Base-by-base conservation (phyloP, 2,888 invertebrate species). In the Agrypnus murinus region DNA sequence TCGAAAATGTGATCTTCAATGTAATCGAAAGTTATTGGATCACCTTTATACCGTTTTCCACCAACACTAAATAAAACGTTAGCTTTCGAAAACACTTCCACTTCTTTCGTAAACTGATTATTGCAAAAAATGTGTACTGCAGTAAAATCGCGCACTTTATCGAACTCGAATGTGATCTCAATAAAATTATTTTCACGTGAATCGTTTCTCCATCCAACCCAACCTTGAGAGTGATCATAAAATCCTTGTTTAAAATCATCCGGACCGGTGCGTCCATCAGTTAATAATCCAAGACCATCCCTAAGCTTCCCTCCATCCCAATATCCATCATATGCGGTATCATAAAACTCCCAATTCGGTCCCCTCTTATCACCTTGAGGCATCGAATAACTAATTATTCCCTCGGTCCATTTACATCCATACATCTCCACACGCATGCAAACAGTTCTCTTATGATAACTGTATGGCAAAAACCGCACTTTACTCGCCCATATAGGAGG, bases 161-260 rank as follows among this genome's bases (percentile, higher is more conserved):
- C 96, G 86, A 97, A 97, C 84, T 95, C 95, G 86, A 93, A 93
- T 75, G 89, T 89, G 75, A 94, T 87, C 79, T 91, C 91, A 0
- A 93, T 89, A 0, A 92, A 90, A 82, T 88, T 88, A 34, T 87
- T 86, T 57, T 86, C 86, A 3, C 91, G 87, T 0, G 92, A 90
- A 82, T 94, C 94, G 84, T 94, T 94, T 80, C 92, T 90, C 97
- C 97, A 97, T 0, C 96, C 97, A 17, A 97, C 92, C 97, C 96
- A 97, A 60, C 94, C 93, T 79, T 93, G 93, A 32, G 91, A 83
- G 32, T 79, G 80, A 62, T 85, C 83, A 84, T 89, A 90, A 79
- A 89, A 89, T 76, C 90, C 89, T 78, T 88, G 86, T 81, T 91
- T 90, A 84, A 92, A 92, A 83, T 92, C 91, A 77, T 93, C 92